Base-by-base conservation (phyloP, 2,113 vertebrate species). In the Bubalus kerabau region DNA sequence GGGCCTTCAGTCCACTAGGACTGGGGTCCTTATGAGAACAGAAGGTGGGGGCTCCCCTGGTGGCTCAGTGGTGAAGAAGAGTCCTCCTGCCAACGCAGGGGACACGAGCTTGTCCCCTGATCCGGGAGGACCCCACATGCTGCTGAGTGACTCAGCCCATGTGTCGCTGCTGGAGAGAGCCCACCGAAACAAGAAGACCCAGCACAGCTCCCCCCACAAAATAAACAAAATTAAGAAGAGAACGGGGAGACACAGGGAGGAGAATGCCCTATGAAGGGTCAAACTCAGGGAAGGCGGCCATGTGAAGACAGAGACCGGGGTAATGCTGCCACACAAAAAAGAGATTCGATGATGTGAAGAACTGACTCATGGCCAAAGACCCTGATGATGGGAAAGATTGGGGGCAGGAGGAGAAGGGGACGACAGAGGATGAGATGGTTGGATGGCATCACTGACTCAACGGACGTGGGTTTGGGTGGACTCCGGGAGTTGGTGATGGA, bases 121-220 rank as follows among this genome's bases (percentile, higher is more conserved):
- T 11, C 64, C n/a, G 19, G 64, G 64, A 36, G 32, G 64, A 67
- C 16, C 64, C 17, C 64, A 10, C 32, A 1, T 67, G 64, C 64
- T 1, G 1, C 17, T 21, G 64, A n/a, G 64, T 10, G 32, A 21
- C 62, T 17, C 64, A 21, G 64, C 17, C 64, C 1, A 0, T 21
- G 64, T 11, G 0, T n/a, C 0, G 5, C 64, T 36, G 9, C 64
- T 21, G n/a, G n/a, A 64, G 30, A 64, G n/a, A 36, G 64, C 64
- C n/a, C 64, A 5, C 4, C 0, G 4, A 0, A 3, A 71, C 64
- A 36, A 36, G 64, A 6, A 21, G n/a, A 21, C n/a, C 64, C 64
- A 11, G 64, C n/a, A 6, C 9, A 21, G n/a, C 17, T 46, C 43
- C 43, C 7, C 43, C 43, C 43, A 1, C 43, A 7, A 46, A 3